These are phyloP conservation scores for Eilema sororculum DNA, from an alignment of 2,888 invertebrate species.

Conservation along the genomic window DNA sequence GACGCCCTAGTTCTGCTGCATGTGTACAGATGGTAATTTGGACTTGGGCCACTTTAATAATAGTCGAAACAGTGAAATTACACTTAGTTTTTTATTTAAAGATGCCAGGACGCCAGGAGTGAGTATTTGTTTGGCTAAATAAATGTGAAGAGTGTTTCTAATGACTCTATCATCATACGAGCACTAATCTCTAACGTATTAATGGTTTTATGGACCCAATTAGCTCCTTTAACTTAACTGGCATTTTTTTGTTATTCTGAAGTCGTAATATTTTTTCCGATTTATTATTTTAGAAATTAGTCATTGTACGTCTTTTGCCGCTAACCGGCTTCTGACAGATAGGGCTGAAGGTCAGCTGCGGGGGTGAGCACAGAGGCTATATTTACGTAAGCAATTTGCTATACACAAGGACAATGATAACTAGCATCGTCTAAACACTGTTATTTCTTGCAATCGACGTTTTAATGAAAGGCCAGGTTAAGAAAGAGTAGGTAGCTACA, in stretches of 20 bases:
- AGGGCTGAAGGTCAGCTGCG: background rate
- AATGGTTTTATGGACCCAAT: no score
- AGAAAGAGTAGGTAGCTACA: background rate
- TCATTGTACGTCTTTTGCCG: background rate
- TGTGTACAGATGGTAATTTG: background rate
- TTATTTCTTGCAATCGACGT: background rate
- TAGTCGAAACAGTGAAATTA: background rate
- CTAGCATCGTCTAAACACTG: background rate
- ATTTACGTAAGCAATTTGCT: background rate
- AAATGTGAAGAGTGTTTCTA: background rate
- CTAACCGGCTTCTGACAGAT: background rate
- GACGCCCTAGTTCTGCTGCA: slow-evolving; percentile 38
- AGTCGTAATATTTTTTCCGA: no score
- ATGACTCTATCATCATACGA: no score
- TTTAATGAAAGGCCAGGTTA: background rate
- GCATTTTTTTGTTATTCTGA: background rate
- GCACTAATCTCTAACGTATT: no score
- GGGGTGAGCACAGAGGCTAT: background rate
- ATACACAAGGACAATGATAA: background rate
- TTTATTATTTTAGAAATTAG: background rate
- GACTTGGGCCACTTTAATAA: slow-evolving; percentile 1
- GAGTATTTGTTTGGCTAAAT: background rate
- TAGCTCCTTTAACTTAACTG: no score
- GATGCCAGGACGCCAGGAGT: background rate
- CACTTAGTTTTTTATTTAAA: background rate